Evolutionary conservation across 1,140 invertebrate species (phyloP).

Genomic region (Drosophila mayri): DNA sequence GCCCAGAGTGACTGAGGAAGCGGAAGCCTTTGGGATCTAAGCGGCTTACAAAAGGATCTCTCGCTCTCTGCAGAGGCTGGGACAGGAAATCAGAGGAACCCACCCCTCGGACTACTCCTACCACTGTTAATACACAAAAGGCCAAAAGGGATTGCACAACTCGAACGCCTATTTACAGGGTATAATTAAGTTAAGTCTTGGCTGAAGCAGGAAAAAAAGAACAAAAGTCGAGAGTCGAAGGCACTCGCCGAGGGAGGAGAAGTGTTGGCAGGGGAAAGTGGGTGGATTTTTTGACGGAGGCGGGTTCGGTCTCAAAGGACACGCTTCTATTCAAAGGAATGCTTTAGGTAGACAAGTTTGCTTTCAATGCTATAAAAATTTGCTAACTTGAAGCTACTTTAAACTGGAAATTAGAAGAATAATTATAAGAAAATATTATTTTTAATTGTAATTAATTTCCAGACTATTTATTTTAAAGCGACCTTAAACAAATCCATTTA

Average conservation of each 20-base stretch:
- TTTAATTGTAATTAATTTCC: neutral
- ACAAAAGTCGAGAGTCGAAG: slow-evolving; percentile 67
- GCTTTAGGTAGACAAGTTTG: slow-evolving; percentile 20
- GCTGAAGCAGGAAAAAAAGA: slow-evolving; percentile 62
- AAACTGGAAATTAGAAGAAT: neutral
- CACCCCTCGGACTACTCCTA: slow-evolving; percentile 10
- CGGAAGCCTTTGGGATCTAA: slow-evolving; percentile 64
- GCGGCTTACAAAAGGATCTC: slow-evolving; percentile 72
- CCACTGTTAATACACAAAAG: slow-evolving; percentile 14
- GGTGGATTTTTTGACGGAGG: slow-evolving; percentile 14
- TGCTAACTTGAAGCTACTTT: neutral
- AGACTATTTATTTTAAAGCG: neutral
- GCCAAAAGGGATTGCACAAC: slow-evolving; percentile 72
- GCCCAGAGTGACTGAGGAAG: slow-evolving; percentile 26
- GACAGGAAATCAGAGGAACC: slow-evolving; percentile 45
- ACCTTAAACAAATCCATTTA: neutral
- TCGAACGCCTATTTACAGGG: slow-evolving; percentile 84
- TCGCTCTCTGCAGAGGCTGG: slow-evolving; percentile 7
- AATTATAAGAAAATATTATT: neutral
- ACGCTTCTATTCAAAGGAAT: slow-evolving; percentile 21
- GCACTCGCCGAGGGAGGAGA: slow-evolving; percentile 10
- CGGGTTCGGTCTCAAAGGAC: slow-evolving; percentile 27
- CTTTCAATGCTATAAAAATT: neutral
- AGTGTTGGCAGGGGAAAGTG: slow-evolving; percentile 13
- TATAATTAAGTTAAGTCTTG: slow-evolving; percentile 83